Evolutionary conservation across 2,113 vertebrate genomes (phyloP).

Genomic region (Nymphicus hollandicus): DNA sequence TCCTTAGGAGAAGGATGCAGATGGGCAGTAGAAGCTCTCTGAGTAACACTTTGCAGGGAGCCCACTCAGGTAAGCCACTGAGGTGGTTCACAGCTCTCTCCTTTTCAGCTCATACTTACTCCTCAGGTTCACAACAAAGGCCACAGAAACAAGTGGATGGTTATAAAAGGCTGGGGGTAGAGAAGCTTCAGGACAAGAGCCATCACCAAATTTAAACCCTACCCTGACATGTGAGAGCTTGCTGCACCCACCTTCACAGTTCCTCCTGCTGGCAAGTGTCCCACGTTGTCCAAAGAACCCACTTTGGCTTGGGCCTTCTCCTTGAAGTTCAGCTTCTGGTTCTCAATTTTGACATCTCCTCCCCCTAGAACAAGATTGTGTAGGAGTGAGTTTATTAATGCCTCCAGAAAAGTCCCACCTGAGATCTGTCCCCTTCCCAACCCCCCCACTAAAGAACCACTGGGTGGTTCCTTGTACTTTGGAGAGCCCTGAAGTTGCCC

Average conservation of each 20-base stretch:
- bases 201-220: not conserved
- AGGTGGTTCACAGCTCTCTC: not conserved
- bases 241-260: slow-evolving; percentile 77
- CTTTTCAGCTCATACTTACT: not conserved
- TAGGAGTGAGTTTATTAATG: not conserved
- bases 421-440: not conserved
- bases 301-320: slow-evolving; percentile 91
- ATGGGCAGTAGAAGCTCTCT: not conserved
- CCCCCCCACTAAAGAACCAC: accelerated
- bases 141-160: not conserved
- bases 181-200: not conserved
- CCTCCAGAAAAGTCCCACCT: not conserved
- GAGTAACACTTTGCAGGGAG: not conserved
- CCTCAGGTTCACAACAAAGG: not conserved
- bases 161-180: not conserved
- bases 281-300: slow-evolving; percentile 85
- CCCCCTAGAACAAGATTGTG: slow-evolving; percentile 73
- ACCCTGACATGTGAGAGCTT: not conserved
- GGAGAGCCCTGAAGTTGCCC: not conserved
- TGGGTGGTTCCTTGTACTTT: not conserved
- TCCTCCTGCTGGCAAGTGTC: slow-evolving; percentile 80
- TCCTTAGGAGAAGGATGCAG: not conserved
- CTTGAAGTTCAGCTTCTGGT: slow-evolving; percentile 88
- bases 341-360: slow-evolving; percentile 88
- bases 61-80: accelerated